Evolutionary conservation across 2,888 invertebrate genomes (phyloP).

Genomic region (Abscondita cerata): DNA sequence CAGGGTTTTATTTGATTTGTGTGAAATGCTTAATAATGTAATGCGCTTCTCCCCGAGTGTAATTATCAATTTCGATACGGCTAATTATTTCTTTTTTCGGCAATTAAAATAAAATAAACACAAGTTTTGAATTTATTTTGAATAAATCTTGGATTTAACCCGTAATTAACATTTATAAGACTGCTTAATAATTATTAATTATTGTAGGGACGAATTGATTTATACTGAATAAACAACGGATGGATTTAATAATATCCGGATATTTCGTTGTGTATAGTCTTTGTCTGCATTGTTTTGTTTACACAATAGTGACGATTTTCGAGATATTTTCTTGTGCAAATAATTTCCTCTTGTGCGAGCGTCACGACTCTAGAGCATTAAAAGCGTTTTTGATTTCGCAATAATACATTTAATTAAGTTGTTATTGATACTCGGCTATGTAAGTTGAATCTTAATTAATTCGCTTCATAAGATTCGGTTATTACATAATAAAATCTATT

Average conservation of each 20-base stretch:
- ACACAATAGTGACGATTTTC: conserved; percentile 32
- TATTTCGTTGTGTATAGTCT: neutral
- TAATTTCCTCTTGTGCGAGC: conserved; percentile 22
- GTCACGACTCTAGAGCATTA: conserved; percentile 19
- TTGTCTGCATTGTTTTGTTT: conserved; percentile 31
- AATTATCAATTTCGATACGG: no score
- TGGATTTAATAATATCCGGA: conserved; percentile 32
- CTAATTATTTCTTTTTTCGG: no score
- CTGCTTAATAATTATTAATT: conserved; percentile 29
- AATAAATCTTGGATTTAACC: neutral
- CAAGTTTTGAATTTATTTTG: no score
- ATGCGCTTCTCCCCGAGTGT: no score
- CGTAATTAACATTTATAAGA: conserved; percentile 26
- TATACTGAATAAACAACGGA: conserved; percentile 32
- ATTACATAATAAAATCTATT: no score
- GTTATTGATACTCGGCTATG: conserved; percentile 7
- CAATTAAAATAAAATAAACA: no score
- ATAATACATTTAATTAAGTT: conserved; percentile 23
- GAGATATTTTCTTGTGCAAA: conserved; percentile 31
- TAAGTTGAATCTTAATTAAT: neutral
- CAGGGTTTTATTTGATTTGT: no score
- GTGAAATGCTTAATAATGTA: no score
- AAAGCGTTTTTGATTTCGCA: conserved; percentile 24
- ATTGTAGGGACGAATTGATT: conserved; percentile 31
- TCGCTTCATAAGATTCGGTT: neutral